Percentiles rank a stretch among this genome's conserved stretches.
phyloP scores from a whole-genome alignment of 30 jellyfish, hydroid and myxozoan species.

The Calvadosia cruxmelitensis region DNA sequence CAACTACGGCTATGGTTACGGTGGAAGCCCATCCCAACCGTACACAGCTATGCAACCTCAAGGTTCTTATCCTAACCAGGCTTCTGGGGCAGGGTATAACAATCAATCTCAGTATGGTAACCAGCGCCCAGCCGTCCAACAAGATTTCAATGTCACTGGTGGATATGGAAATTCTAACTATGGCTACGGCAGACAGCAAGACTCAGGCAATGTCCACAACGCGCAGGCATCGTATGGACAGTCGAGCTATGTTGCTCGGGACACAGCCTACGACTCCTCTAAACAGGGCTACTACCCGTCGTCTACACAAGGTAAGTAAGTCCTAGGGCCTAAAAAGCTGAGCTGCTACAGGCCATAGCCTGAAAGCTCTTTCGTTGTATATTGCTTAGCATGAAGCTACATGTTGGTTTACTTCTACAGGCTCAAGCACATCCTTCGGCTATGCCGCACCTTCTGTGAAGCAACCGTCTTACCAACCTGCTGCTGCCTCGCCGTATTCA shows the following conservation, averaged over 20 bases:
- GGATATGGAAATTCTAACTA: conserved; percentile 34
- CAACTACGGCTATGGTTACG: conserved; percentile 82
- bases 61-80: conserved; percentile 60
- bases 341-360: too few species aligned
- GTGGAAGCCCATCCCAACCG: conserved; percentile 60
- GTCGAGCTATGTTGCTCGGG: conserved; percentile 31
- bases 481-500: too few species aligned
- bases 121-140: conserved; percentile 39
- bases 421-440: neutral
- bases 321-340: neutral
- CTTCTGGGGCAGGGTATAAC: conserved; percentile 47
- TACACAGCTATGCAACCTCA: conserved; percentile 52
- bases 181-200: conserved; percentile 66
- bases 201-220: conserved; percentile 14
- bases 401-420: neutral
- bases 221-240: conserved; percentile 31
- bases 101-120: conserved; percentile 6
- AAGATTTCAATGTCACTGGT: conserved; percentile 36
- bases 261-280: conserved; percentile 36
- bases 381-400: neutral
- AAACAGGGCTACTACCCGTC: conserved; percentile 38
- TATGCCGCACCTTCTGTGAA: neutral
- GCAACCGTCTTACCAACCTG: neutral
- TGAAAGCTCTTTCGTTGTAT: neutral
- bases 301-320: conserved; percentile 28